phyloP scores from a whole-genome alignment of 2,113 vertebrate genomes.

The Ophthalmotilapia sp. region DNA sequence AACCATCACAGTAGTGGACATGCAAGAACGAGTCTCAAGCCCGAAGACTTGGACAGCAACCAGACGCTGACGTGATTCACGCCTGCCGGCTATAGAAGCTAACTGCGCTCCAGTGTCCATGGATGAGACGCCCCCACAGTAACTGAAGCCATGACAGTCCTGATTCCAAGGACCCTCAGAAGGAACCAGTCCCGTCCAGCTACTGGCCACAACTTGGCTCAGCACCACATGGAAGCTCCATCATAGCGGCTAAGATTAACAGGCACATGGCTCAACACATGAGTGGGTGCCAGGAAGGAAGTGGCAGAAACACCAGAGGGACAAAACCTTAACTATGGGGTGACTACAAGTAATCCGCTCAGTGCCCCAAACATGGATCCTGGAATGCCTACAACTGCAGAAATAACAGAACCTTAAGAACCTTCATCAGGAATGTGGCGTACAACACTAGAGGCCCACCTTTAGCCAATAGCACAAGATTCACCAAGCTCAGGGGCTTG shows the following conservation, averaged over 20 bases:
- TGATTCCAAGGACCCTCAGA: not conserved
- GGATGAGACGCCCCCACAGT: accelerated
- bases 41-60: not conserved
- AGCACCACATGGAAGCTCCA: not conserved
- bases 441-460: not conserved
- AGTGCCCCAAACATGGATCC: not conserved
- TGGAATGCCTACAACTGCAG: not conserved
- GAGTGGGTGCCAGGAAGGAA: not conserved
- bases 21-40: not conserved
- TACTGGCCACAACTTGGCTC: not conserved
- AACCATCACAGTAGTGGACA: not conserved
- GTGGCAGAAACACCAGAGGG: not conserved
- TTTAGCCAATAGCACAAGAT: not conserved
- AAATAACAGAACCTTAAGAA: not conserved
- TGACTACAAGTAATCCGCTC: not conserved
- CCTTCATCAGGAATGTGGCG: not conserved
- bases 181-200: not conserved
- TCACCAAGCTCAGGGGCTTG: not conserved
- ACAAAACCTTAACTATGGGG: not conserved
- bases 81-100: not conserved
- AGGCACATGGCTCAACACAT: not conserved
- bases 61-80: not conserved
- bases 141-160: not conserved
- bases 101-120: not conserved
- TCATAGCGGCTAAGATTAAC: not conserved